A percentile compares a stretch with the other conserved stretches of the same genome.
These are phyloP conservation scores for Leucoma salicis DNA, from an alignment of 2,888 invertebrate genomes.

Conservation along the genomic window DNA sequence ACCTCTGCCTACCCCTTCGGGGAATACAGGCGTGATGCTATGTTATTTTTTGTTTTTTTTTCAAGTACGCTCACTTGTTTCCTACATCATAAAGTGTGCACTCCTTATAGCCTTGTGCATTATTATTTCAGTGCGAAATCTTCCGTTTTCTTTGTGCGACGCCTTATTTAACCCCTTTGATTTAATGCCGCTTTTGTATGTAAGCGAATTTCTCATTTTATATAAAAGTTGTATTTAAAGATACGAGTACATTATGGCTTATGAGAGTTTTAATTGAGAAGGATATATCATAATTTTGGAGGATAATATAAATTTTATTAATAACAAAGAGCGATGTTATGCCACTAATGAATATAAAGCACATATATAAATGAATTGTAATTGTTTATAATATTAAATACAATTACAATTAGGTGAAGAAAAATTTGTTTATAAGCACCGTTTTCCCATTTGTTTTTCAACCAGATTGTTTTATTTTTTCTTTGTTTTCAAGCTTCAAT, in stretches of 20 bases:
- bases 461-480: too few relatives aligned
- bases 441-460: too few relatives aligned
- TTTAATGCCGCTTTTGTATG: slow-evolving; percentile 22
- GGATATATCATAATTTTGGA: not conserved
- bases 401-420: too few relatives aligned
- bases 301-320: not conserved
- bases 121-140: slow-evolving; percentile 48
- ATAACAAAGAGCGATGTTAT: too few relatives aligned
- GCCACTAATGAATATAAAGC: too few relatives aligned
- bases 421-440: too few relatives aligned
- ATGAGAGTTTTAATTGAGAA: slow-evolving; percentile 1
- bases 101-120: slow-evolving; percentile 42
- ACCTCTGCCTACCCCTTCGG: too few relatives aligned
- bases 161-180: slow-evolving; percentile 38
- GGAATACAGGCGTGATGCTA: too few relatives aligned
- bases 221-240: slow-evolving; percentile 9
- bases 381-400: too few relatives aligned
- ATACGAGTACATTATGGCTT: slow-evolving; percentile 7
- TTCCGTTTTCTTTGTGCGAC: slow-evolving; percentile 42
- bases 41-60: too few relatives aligned
- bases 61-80: not conserved
- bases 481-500: too few relatives aligned
- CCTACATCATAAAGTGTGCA: slow-evolving; percentile 2
- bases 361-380: too few relatives aligned
- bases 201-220: slow-evolving; percentile 28